Base-by-base conservation (phyloP, 2,113 vertebrate species). In the Chaetodon trifascialis region DNA sequence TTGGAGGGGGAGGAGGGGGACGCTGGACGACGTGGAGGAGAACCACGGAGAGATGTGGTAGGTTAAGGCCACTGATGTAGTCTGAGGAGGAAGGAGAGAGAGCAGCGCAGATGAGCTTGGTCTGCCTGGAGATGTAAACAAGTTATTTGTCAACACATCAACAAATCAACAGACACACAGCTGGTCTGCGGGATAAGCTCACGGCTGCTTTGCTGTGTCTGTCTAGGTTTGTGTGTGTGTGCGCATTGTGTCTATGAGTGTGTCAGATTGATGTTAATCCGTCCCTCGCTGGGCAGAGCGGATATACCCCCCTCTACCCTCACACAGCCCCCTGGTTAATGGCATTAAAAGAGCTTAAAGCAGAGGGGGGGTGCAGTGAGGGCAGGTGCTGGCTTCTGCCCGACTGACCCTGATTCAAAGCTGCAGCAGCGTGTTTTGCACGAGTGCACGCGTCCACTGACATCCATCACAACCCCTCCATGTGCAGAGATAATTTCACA, bases 271-370 rank as follows among this genome's bases (percentile, higher is more conserved):
- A 87, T 84, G 71, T 73, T 93, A 93, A 92, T 92, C 92, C 63
- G 12, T 51, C 69, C 79, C 67, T 36, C 69, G 71, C 79, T 73
- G 85, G 73, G 56, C 54, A 64, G 80, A 89, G 91, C 65, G 60
- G 66, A 86, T 80, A 66, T 62, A 30, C 76, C 88, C 78, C 82
- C 84, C 65, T 47, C 40, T 46, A 52, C 69, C 49, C 79, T 40
- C 80, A 40, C 65, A 65, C 72, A 81, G 17, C 64, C 83, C 79
- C 78, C 69, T 49, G 36, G 79, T 79, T 91, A 91, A 92, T 91
- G 88, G 67, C 84, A 92, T 93, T 92, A 92, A 85, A 79, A 72
- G 64, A 84, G 90, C 86, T 91, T 89, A 90, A 73, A 83, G 42
- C 54, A 44, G 49, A 12, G 15, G 16, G 38, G 14, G n/a, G 70